phyloP scores from a whole-genome alignment of 2,797 vertebrate species.

The Cirrhinus molitorella region DNA sequence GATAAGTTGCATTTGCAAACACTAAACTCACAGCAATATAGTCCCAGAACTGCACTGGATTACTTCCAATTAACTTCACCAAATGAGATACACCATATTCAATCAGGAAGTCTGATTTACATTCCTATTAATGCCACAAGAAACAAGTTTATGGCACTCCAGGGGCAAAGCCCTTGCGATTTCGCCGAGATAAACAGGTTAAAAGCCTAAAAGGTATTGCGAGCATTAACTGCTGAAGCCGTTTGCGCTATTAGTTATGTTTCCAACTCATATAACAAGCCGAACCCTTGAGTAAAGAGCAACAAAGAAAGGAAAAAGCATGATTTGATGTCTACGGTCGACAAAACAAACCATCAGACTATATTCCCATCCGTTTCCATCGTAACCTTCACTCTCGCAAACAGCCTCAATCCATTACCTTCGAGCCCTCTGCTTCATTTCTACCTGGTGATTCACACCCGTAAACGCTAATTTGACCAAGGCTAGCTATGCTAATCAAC shows the following conservation, averaged over 20 bases:
- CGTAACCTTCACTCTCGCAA: background rate
- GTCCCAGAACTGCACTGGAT: slow-evolving; percentile 28
- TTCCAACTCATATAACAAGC: slow-evolving; percentile 13
- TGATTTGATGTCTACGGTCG: background rate
- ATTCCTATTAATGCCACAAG: slow-evolving; percentile 56
- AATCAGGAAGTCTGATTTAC: slow-evolving; percentile 52
- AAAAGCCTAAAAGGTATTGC: slow-evolving; percentile 22
- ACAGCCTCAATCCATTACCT: background rate
- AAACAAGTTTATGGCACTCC: slow-evolving; percentile 53
- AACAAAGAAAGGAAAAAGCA: background rate
- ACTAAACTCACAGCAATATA: background rate
- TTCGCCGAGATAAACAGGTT: slow-evolving; percentile 36
- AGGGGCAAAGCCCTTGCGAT: slow-evolving; percentile 8
- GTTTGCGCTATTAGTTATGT: slow-evolving; percentile 24
- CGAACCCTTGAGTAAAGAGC: background rate
- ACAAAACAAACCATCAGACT: background rate
- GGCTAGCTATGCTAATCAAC: slow-evolving; percentile 22
- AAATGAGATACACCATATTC: slow-evolving; percentile 57
- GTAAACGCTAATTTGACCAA: background rate
- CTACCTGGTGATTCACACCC: slow-evolving; percentile 1
- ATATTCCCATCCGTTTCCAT: slow-evolving; percentile 2
- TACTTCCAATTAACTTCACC: slow-evolving; percentile 56
- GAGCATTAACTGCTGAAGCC: slow-evolving; percentile 52
- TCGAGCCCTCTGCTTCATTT: background rate
- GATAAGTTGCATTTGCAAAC: background rate